Base-by-base conservation (phyloP, 2,888 invertebrate genomes). In the Drosophila gaucha region DNA sequence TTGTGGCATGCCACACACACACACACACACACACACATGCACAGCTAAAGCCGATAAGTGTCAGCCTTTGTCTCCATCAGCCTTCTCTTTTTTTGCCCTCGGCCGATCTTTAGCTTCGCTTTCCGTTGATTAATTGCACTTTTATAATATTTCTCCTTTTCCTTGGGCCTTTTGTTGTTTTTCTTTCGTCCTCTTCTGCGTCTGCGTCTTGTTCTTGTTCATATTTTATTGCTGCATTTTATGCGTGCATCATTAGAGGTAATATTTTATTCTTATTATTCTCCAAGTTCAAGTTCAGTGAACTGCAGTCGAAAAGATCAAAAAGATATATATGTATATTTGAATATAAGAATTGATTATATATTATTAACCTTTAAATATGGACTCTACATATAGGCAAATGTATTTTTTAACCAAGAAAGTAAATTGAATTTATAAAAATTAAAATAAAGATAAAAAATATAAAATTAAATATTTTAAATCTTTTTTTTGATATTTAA, bases 11-110 rank as follows among this genome's bases (percentile, higher is more conserved):
- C 39, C 46, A 46, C 62, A 59, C 57, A 41, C 41, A n/a, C n/a
- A n/a, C n/a, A n/a, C n/a, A n/a, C n/a, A n/a, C n/a, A n/a, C 46
- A 46, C 62, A 59, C 57, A 41, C 41, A 68, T 74, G 74, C 76
- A 71, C 79, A 72, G 83, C 82, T 88, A 88, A 88, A 83, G 64
- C 71, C 74, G 88, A 84, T 88, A 84, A 88, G 72, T 83, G 84
- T 84, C 87, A 84, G 84, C 73, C 67, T 49, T 70, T 78, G 78
- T 69, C 78, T 71, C 62, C 52, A 49, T n/a, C 65, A 39, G 20
- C 30, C 39, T 36, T 49, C 16, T 14, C 33, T n/a, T n/a, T n/a
- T n/a, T n/a, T n/a, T n/a, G n/a, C 41, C 28, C 26, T 46, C 46
- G 46, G 31, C 20, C 47, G 55, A 56, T 69, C 71, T 51, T 39